Base-by-base conservation (phyloP, 1,140 invertebrate species). In the Halyomorpha halys region DNA sequence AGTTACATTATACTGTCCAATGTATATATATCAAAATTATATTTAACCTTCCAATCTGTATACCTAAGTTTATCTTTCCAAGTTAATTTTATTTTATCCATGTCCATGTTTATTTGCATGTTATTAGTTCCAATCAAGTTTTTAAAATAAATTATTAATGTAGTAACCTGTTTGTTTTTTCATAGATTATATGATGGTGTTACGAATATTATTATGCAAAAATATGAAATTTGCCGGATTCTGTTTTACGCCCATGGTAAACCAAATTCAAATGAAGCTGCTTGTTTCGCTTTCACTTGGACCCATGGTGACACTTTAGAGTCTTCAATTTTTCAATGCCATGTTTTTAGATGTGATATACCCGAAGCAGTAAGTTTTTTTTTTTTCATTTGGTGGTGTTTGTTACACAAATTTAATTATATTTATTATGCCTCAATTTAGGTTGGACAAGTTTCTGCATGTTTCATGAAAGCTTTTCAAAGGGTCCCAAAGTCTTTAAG, bases 241-340 rank as follows among this genome's bases (percentile, higher is more conserved):
- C 79, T 97, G 61, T 96, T 97, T 78, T 98, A 96, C 76, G 91
- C 92, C 13, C 83, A 92, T 51, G 96, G 96, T 5, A 83, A 86
- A n/a, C 81, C 80, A n/a, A 86, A 86, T 62, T 87, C 87, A 19
- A 76, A 80, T 3, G 93, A 96, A 71, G 85, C 86, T 4, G 83
- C 89, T 14, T 98, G 96, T 77, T 98, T 98, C 79, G 94, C 94
- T 44, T 97, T 98, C 75, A 98, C 94, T 0, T 97, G 91, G 83
- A 91, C 91, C 30, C 94, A 97, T 72, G 87, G 87, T 19, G 89
- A 94, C 70, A 89, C 86, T 18, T 82, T 86, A 69, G 91, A 94
- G 73, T 86, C 86, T 11, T 85, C 89, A 44, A 87, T 97, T 56
- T 96, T 96, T 77, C 91, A 97, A 75, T 98, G 95, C 77, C 93